A percentile compares a stretch with the other conserved stretches of the same genome.
These are phyloP conservation scores for Myzus persicae DNA, from an alignment of 1,140 invertebrate species.

Conservation along the genomic window DNA sequence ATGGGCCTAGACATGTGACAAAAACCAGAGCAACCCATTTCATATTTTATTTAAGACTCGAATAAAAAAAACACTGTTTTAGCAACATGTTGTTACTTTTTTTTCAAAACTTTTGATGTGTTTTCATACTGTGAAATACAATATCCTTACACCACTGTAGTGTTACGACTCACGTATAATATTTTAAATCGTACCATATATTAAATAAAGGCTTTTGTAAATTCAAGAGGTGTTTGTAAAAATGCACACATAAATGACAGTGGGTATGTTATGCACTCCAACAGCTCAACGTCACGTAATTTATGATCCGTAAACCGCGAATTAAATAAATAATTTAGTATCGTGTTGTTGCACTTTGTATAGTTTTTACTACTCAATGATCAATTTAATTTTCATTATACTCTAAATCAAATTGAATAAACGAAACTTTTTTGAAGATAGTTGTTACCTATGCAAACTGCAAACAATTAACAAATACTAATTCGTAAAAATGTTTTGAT, in stretches of 20 bases:
- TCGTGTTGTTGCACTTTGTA: neutral
- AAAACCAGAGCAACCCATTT: conserved; percentile 34
- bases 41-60: conserved; percentile 43
- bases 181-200: neutral
- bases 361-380: neutral
- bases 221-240: neutral
- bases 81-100: conserved; percentile 26
- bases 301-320: neutral
- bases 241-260: neutral
- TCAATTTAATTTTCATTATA: neutral
- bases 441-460: neutral
- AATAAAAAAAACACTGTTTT: conserved; percentile 38
- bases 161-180: neutral
- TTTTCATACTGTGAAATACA: neutral
- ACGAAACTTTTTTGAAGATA: neutral
- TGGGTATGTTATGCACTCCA: neutral
- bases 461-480: neutral
- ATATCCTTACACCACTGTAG: neutral
- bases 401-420: neutral
- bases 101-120: conserved; percentile 24
- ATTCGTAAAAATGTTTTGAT: neutral
- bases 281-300: neutral
- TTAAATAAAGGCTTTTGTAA: neutral
- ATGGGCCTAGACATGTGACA: conserved; percentile 47
- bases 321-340: neutral